Evolutionary conservation across 2,797 vertebrate genomes (phyloP).

Genomic region (Chromis chromis): DNA sequence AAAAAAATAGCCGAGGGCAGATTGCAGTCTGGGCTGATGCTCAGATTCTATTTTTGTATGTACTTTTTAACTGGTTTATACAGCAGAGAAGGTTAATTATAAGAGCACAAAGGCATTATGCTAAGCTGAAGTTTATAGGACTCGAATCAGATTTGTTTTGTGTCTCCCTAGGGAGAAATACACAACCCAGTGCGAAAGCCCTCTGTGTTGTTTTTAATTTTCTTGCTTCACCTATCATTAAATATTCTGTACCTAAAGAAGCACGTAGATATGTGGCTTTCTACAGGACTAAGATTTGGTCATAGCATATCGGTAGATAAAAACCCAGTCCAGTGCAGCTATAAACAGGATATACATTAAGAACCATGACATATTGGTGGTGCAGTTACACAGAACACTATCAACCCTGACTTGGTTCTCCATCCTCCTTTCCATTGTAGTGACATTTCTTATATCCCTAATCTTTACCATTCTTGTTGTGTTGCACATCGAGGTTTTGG

Average conservation of each 20-base stretch:
- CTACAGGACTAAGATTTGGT: neutral
- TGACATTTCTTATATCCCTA: slow-evolving; percentile 51
- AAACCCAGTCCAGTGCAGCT: neutral
- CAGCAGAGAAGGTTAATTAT: slow-evolving; percentile 65
- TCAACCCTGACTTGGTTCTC: slow-evolving; percentile 4
- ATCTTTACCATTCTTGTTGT: slow-evolving; percentile 59
- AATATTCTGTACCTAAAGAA: neutral
- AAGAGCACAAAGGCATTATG: slow-evolving; percentile 61
- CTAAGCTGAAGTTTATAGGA: slow-evolving; percentile 53
- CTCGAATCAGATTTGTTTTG: slow-evolving; percentile 53
- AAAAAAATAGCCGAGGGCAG: slow-evolving; percentile 67
- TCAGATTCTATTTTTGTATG: slow-evolving; percentile 57
- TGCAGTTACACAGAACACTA: neutral
- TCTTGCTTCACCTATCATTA: slow-evolving; percentile 29
- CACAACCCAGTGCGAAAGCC: slow-evolving; percentile 32
- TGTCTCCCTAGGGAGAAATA: slow-evolving; percentile 44
- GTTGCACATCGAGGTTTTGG: slow-evolving; percentile 48
- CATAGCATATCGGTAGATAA: neutral
- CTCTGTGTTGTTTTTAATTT: slow-evolving; percentile 44
- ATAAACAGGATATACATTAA: neutral
- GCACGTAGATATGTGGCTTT: fast-evolving
- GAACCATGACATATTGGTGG: neutral
- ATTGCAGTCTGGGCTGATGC: slow-evolving; percentile 63
- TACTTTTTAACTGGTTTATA: slow-evolving; percentile 55
- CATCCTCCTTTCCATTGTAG: neutral